Evolutionary conservation across 2,888 invertebrate species (phyloP).

Genomic region (Abscondita cerata): DNA sequence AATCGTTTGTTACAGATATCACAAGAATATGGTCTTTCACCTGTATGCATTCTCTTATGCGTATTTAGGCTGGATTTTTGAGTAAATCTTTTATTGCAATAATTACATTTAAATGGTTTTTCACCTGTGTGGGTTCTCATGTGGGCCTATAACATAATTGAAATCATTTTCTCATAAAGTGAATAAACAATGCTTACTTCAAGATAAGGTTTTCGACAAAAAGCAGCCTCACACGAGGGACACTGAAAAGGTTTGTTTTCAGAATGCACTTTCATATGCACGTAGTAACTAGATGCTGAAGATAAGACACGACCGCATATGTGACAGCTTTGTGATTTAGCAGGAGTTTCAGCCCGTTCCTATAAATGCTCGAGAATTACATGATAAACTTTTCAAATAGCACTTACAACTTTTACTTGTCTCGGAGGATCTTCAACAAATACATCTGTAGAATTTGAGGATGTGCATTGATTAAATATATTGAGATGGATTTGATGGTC

Average conservation of each 20-base stretch:
- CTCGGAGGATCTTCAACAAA: neutral
- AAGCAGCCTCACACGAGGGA: conserved; percentile 78
- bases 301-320: conserved; percentile 80
- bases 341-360: neutral
- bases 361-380: no score
- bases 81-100: conserved; percentile 79
- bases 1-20: conserved; percentile 82
- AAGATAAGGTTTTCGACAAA: conserved; percentile 81
- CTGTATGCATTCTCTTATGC: conserved; percentile 82
- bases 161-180: neutral
- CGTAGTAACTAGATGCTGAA: conserved; percentile 80
- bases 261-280: conserved; percentile 84
- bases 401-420: neutral
- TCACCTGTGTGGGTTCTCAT: conserved; percentile 83
- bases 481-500: conserved; percentile 6
- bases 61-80: conserved; percentile 84
- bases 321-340: conserved; percentile 79
- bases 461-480: neutral
- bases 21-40: conserved; percentile 79
- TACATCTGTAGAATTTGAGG: neutral
- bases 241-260: conserved; percentile 82
- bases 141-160: conserved; percentile 63
- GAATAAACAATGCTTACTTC: conserved; percentile 56
- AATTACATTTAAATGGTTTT: conserved; percentile 75
- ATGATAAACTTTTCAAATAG: no score